These are phyloP conservation scores for Cephus pygmeus DNA, from an alignment of 2,888 invertebrate genomes.

Conservation along the genomic window DNA sequence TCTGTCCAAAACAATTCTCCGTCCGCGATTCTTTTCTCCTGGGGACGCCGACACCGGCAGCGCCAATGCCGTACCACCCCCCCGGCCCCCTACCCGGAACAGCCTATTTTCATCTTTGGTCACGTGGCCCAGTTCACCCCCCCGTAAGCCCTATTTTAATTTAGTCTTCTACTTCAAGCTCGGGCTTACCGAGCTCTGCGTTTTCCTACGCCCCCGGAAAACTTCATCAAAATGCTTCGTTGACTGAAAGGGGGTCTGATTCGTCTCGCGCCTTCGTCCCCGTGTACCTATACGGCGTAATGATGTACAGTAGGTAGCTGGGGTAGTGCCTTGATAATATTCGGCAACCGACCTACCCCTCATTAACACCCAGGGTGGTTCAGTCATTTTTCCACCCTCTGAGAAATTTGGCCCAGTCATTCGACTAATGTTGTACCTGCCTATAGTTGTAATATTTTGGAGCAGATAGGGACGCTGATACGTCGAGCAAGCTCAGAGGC, in stretches of 20 bases:
- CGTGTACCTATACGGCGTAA: neutral
- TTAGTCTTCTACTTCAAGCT: neutral
- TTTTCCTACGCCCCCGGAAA: neutral
- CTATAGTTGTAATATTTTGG: neutral
- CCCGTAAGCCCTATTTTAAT: neutral
- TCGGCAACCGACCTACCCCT: neutral
- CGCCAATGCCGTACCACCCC: neutral
- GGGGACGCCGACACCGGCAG: neutral
- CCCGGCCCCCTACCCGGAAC: neutral
- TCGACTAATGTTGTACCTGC: neutral
- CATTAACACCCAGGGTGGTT: neutral
- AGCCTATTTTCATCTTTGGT: neutral
- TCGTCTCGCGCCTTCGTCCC: neutral
- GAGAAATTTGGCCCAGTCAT: neutral
- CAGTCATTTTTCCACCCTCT: neutral
- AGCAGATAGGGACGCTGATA: neutral
- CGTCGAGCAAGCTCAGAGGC: neutral
- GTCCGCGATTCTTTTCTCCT: neutral
- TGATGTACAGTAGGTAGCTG: neutral
- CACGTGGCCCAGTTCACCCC: neutral
- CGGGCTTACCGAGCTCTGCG: neutral
- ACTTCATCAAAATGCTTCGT: neutral
- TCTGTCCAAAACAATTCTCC: conserved; percentile 30
- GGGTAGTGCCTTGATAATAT: neutral
- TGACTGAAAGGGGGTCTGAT: neutral